These are phyloP conservation scores for Petrolisthes cinctipes DNA, from an alignment of 2,888 invertebrate species.

Conservation along the genomic window DNA sequence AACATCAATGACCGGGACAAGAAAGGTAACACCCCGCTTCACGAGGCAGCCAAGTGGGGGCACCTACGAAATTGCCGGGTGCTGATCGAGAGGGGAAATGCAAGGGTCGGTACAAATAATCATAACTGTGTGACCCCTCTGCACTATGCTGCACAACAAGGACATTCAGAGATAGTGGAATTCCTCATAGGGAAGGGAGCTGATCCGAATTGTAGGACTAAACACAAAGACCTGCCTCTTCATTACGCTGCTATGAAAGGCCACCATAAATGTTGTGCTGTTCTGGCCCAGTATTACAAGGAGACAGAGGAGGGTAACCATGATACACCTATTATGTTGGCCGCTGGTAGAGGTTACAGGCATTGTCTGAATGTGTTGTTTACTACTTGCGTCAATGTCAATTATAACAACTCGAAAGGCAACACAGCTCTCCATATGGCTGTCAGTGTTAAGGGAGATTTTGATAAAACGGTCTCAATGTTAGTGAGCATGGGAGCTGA, in stretches of 20 bases:
- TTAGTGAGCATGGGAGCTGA: slow-evolving; percentile 12
- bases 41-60: slow-evolving; percentile 6
- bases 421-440: slow-evolving; percentile 43
- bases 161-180: slow-evolving; percentile 26
- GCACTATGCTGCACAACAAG: slow-evolving; percentile 37
- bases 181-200: slow-evolving; percentile 34
- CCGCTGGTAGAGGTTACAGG: slow-evolving; percentile 26
- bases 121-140: not conserved
- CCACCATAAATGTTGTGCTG: slow-evolving; percentile 8
- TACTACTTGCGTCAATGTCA: not conserved
- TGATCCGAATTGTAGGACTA: not conserved
- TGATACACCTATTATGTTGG: slow-evolving; percentile 40
- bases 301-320: not conserved
- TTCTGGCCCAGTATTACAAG: slow-evolving; percentile 4
- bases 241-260: slow-evolving; percentile 38
- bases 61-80: not conserved
- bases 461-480: slow-evolving; percentile 2
- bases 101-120: not conserved
- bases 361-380: slow-evolving; percentile 14
- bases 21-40: slow-evolving; percentile 11
- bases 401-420: slow-evolving; percentile 7
- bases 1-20: slow-evolving; percentile 9
- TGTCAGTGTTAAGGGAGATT: slow-evolving; percentile 13
- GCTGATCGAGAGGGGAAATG: not conserved
- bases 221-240: slow-evolving; percentile 20